Percentiles rank a stretch among this genome's conserved stretches.
Evolutionary conservation across 2,888 invertebrate genomes (phyloP).

Genomic region (Sinelater perroti): DNA sequence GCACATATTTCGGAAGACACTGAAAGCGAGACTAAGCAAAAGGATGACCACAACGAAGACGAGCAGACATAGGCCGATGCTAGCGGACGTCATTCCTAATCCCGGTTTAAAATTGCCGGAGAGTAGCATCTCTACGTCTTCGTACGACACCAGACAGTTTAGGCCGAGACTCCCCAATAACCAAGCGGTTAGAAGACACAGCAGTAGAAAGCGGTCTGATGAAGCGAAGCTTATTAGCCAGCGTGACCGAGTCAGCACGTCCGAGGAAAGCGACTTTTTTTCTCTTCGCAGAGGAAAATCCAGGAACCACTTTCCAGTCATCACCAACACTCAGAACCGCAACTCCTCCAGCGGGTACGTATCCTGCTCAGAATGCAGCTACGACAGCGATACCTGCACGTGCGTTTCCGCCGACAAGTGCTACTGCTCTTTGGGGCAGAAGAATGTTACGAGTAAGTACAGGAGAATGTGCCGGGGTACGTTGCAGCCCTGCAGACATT

Average conservation of each 20-base stretch:
- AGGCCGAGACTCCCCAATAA: slow-evolving; percentile 64
- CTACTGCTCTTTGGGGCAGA: slow-evolving; percentile 79
- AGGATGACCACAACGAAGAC: slow-evolving; percentile 30
- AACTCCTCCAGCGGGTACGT: slow-evolving; percentile 74
- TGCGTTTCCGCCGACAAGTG: slow-evolving; percentile 82
- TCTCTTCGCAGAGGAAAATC: slow-evolving; percentile 54
- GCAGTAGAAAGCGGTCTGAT: slow-evolving; percentile 50
- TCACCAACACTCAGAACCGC: slow-evolving; percentile 50
- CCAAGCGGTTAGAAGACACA: slow-evolving; percentile 46
- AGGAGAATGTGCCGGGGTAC: slow-evolving; percentile 34
- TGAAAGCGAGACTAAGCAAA: slow-evolving; percentile 55
- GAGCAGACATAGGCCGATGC: background rate
- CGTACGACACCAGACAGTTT: slow-evolving; percentile 70
- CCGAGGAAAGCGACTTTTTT: slow-evolving; percentile 62
- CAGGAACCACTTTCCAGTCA: slow-evolving; percentile 51
- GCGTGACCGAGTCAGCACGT: slow-evolving; percentile 55
- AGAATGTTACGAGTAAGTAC: slow-evolving; percentile 54
- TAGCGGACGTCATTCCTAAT: background rate
- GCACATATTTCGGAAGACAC: slow-evolving; percentile 68
- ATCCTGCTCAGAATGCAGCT: slow-evolving; percentile 87
- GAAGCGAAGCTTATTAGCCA: slow-evolving; percentile 15
- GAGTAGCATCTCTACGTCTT: slow-evolving; percentile 70
- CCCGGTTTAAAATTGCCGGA: slow-evolving; percentile 59
- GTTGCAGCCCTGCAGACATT: slow-evolving; percentile 58
- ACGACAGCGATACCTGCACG: slow-evolving; percentile 84